Evolutionary conservation across 2,113 vertebrate species (phyloP), one percentile per base, ranked within the genome.

Genomic region (Solea senegalensis): DNA sequence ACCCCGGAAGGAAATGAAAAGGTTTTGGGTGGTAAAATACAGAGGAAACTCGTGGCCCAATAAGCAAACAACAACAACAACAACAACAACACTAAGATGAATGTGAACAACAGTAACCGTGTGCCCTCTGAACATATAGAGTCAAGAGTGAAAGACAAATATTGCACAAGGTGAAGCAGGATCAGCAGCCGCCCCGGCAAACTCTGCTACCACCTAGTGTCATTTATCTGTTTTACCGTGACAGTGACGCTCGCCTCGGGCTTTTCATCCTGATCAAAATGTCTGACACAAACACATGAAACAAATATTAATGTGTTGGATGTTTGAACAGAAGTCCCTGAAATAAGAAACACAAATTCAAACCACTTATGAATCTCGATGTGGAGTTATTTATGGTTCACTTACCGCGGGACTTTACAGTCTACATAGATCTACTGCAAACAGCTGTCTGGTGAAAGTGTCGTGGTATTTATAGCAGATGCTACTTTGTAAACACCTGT

Each of bases 181-280:
- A 44, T 56, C 41, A 51, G 53, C 61, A 66, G 48, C 62, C 55
- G 69, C 85, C 76, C 58, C 8, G 1, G 81, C 78, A 84, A 87
- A 61, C 81, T 86, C 86, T 92, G 83, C 87, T 88, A 87, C 87
- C 91, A 87, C 74, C 91, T 92, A 88, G 86, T 91, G 89, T 89
- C 78, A 87, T 86, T 83, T 69, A 82, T 80, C 81, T 78, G 69
- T 43, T 86, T 64, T 78, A 80, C 63, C 55, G 62, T 39, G 7
- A 77, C 52, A 58, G 9, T 55, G 76, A 78, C 7, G 26, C 58
- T 78, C 66, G 40, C 69, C 72, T 60, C 57, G 1, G 65, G 76
- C 46, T 61, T 67, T 27, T 62, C 41, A 39, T 13, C 14, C 34
- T 34, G 43, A 57, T 70, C 28, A 57, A 56, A 39, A 39, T 41